A percentile compares a stretch with the other conserved stretches of the same genome.
Evolutionary conservation across 2,113 vertebrate species (phyloP).

Genomic region (Martes martes): DNA sequence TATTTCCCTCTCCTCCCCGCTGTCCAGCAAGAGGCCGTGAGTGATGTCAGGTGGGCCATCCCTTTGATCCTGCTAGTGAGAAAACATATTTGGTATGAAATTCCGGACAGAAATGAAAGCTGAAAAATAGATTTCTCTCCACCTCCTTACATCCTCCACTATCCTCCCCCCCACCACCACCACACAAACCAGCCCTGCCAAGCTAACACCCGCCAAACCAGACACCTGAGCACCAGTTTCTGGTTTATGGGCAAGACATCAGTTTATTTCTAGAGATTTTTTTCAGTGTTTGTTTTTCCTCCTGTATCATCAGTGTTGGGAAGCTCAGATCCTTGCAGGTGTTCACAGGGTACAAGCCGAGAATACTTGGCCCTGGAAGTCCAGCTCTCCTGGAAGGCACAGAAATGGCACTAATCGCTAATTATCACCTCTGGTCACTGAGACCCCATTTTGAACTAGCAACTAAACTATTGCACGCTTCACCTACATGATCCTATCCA

Average conservation of each 20-base stretch:
- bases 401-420: not conserved
- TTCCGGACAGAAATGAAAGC: not conserved
- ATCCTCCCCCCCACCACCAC: not conserved
- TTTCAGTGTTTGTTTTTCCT: not conserved
- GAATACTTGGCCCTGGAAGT: no score
- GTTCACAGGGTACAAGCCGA: not conserved
- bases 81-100: not conserved
- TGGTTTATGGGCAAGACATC: not conserved
- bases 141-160: no score
- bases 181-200: no score
- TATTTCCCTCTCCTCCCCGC: not conserved
- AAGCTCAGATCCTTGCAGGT: not conserved
- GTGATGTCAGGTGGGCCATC: not conserved
- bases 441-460: not conserved
- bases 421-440: no score
- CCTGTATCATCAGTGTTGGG: not conserved
- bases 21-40: no score
- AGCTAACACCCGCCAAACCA: not conserved
- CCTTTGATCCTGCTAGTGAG: slow-evolving; percentile 10
- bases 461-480: not conserved
- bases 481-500: not conserved
- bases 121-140: not conserved
- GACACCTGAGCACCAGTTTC: not conserved
- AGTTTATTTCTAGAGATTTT: not conserved
- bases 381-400: not conserved